phyloP scores from a whole-genome alignment of 92 coral and sea anemone species.

The Anthopleura xanthogrammica region DNA sequence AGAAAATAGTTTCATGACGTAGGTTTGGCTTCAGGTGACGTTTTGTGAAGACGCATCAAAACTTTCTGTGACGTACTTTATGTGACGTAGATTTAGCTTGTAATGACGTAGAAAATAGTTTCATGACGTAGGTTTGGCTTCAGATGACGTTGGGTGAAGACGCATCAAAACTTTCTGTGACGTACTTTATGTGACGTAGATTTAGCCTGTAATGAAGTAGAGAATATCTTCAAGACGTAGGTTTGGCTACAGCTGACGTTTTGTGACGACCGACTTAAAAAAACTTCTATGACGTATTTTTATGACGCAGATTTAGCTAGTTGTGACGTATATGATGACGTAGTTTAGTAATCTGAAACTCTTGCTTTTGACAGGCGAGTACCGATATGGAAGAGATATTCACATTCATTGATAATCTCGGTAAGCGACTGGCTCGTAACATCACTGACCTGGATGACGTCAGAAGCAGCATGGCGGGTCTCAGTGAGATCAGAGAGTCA shows the following conservation, averaged over 20 bases:
- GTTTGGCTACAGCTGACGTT: neutral
- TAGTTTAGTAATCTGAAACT: too few relatives aligned
- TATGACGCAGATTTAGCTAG: neutral
- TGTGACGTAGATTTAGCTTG: neutral
- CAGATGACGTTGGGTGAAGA: too few relatives aligned
- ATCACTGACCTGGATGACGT: conserved; percentile 98
- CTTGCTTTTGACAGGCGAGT: conserved; percentile 67
- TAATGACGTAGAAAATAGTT: neutral
- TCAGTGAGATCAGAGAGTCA: conserved; percentile 90
- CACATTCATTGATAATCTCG: conserved; percentile 89
- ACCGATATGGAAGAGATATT: conserved; percentile 98
- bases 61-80: neutral
- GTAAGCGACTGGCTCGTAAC: conserved; percentile 88
- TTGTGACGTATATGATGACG: neutral
- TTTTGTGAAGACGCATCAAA: neutral
- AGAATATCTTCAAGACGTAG: neutral
- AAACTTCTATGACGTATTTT: neutral
- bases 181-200: neutral
- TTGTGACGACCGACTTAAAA: neutral
- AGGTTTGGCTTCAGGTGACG: neutral
- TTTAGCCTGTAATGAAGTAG: neutral
- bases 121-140: too few relatives aligned
- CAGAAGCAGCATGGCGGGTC: conserved; percentile 97
- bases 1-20: neutral
- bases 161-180: too few relatives aligned